Evolutionary conservation across 2,797 vertebrate genomes (phyloP), one percentile per base, ranked within the genome.

Genomic region (Cirrhinus molitorella): DNA sequence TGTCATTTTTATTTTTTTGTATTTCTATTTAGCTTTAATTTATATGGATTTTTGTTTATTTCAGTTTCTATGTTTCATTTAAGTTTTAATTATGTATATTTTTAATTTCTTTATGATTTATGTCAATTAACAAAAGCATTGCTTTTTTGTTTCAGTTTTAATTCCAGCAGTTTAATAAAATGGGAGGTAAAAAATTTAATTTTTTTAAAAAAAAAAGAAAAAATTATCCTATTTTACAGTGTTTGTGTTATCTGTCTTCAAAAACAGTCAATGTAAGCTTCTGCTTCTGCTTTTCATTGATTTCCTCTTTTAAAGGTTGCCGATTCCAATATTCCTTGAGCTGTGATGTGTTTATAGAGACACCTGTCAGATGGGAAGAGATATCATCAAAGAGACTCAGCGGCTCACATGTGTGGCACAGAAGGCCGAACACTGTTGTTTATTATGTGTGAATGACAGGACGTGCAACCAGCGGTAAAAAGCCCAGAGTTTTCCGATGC

Each of bases 371-470:
- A 70, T 3, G 51, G 49, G 34, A 11, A 55, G 31, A 55, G 47
- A 53, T 68, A 23, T 68, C 34, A 43, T 80, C n/a, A 70, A 57
- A 80, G 49, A 55, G 51, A 51, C 25, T 37, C 31, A 21, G 51
- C 28, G 7, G n/a, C 51, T 31, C 49, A 75, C 47, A 71, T 47
- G 51, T 71, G 51, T 16, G 51, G 34, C 66, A 70, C 66, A 80
- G 78, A 40, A 70, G 17, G 28, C 66, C 1, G 7, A 80, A 79
- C n/a, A 14, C 21, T 70, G 34, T 14, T 12, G 23, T 59, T 59
- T 71, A 80, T 71, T 70, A 70, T 80, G 34, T 57, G 37, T 57
- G 51, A 57, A 16, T 45, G 66, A 21, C 34, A 28, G 63, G 63
- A 31, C 13, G 11, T 13, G 10, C 17, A 78, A 25, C 17, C 40